Percentiles rank a stretch among this genome's conserved stretches.
Evolutionary conservation across 2,113 vertebrate genomes (phyloP).

Genomic region (Thamnaconus septentrionalis): DNA sequence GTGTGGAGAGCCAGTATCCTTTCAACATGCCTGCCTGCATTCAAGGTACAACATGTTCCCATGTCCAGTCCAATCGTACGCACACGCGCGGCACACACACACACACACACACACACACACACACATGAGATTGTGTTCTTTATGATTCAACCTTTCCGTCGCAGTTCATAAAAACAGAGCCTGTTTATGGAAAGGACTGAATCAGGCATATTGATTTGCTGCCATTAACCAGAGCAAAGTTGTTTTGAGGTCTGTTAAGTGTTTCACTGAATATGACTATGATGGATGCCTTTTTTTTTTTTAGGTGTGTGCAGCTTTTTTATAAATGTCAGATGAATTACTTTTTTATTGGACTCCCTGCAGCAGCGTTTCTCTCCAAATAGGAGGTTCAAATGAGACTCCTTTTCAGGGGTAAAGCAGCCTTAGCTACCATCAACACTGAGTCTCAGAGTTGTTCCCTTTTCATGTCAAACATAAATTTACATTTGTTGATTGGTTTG

Average conservation of each 20-base stretch:
- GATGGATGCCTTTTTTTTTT: conserved; percentile 22
- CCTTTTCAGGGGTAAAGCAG: conserved; percentile 15
- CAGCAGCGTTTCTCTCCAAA: conserved; percentile 18
- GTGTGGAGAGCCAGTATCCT: conserved; percentile 33
- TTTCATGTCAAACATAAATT: conserved; percentile 20
- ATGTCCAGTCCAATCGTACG: conserved; percentile 20
- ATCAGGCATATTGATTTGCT: conserved; percentile 44
- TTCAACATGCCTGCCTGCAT: conserved; percentile 20
- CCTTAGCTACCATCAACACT: neutral
- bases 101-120: conserved; percentile 16
- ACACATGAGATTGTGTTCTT: conserved; percentile 43
- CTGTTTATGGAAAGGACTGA: conserved; percentile 49
- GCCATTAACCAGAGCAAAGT: conserved; percentile 24
- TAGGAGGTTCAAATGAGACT: neutral
- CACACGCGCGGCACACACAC: conserved; percentile 22
- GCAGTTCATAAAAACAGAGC: conserved; percentile 53
- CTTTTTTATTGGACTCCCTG: conserved; percentile 26
- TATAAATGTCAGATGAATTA: conserved; percentile 41
- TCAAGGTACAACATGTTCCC: conserved; percentile 39
- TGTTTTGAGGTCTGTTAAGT: conserved; percentile 32
- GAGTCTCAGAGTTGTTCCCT: neutral
- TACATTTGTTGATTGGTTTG: conserved; percentile 36
- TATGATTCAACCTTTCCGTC: conserved; percentile 68
- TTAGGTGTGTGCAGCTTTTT: conserved; percentile 26
- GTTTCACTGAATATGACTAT: conserved; percentile 21